Base-by-base conservation (phyloP, 2,888 invertebrate genomes). In the Andrena hattorfiana region DNA sequence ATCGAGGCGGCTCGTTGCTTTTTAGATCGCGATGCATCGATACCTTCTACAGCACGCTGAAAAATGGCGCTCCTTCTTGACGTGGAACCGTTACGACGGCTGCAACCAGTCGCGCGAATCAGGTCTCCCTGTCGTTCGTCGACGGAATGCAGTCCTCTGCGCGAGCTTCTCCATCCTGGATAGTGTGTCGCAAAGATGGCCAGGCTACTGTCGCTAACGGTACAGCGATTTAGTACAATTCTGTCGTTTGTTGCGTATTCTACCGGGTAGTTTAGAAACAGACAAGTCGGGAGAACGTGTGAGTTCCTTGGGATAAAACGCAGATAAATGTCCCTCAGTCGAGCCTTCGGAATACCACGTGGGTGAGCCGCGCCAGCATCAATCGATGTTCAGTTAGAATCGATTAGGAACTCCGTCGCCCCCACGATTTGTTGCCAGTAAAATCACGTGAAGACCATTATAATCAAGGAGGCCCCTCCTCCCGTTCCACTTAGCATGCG, bases 91-190 rank as follows among this genome's bases (percentile, higher is more conserved):
- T 83, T 85, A 71, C 30, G 5, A 64, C 56, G 66, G 16, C 69
- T 49, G 28, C 26, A 26, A 30, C 66, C 68, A 32, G 30, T 56
- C 69, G 64, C 51, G 42, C 70, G 66, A 75, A 81, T 59, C 70
- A 51, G 66, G 70, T 70, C 28, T 10, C n/a, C 35, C 16, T 42
- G 54, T 56, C 59, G 20, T 28, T 16, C 54, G 26, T 56, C 23
- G 56, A 59, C 51, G 81, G 81, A 81, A 81, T 81, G 79, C 81
- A 42, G 79, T 64, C 64, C 62, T 64, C 59, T 10, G 10, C 62
- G 42, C 20, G 6, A 2, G 16, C 13, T 20, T 26, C 2, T 51
- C 67, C 28, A 8, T 16, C 20, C 70, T 20, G 10, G 42, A 48
- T 62, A 23, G 42, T 10, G 23, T 23, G 56, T 56, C 23, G 54